A percentile compares a stretch with the other conserved stretches of the same genome.
These are phyloP conservation scores for Eptesicus fuscus DNA, from an alignment of 2,113 vertebrate species.

Conservation along the genomic window DNA sequence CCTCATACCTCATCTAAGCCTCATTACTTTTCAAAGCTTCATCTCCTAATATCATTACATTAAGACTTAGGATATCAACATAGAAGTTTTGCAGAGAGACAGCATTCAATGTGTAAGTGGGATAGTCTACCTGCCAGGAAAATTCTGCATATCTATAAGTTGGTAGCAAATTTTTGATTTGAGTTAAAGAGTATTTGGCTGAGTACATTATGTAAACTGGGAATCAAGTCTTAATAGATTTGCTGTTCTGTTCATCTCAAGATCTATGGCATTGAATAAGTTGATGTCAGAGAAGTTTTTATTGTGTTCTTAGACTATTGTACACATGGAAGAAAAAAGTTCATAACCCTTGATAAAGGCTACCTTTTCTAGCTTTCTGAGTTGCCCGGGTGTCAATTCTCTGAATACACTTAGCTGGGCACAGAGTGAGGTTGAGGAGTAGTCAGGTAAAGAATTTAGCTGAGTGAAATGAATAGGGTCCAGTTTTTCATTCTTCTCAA, in stretches of 20 bases:
- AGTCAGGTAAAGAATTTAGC: conserved; percentile 31
- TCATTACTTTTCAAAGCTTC: background rate
- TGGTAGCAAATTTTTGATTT: conserved; percentile 16
- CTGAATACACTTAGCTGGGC: background rate
- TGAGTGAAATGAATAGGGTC: conserved; percentile 12
- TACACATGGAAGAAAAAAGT: background rate
- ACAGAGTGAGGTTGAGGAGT: conserved; percentile 23
- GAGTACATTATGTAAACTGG: background rate
- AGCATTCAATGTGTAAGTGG: background rate
- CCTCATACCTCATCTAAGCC: background rate
- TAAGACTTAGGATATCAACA: background rate
- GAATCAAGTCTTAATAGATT: background rate
- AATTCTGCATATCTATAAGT: background rate
- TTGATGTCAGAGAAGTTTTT: background rate
- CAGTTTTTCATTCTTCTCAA: conserved; percentile 40
- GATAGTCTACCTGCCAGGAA: background rate
- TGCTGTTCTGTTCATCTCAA: conserved; percentile 5
- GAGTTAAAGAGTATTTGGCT: background rate
- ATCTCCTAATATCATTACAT: background rate
- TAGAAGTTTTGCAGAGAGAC: background rate
- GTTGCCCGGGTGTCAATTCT: conserved; percentile 48
- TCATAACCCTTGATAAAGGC: background rate
- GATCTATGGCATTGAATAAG: background rate
- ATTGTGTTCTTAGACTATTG: conserved; percentile 29
- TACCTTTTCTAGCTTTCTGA: conserved; percentile 49